These are phyloP conservation scores for Gastrophysa polygoni DNA, from an alignment of 2,888 invertebrate species.

Conservation along the genomic window DNA sequence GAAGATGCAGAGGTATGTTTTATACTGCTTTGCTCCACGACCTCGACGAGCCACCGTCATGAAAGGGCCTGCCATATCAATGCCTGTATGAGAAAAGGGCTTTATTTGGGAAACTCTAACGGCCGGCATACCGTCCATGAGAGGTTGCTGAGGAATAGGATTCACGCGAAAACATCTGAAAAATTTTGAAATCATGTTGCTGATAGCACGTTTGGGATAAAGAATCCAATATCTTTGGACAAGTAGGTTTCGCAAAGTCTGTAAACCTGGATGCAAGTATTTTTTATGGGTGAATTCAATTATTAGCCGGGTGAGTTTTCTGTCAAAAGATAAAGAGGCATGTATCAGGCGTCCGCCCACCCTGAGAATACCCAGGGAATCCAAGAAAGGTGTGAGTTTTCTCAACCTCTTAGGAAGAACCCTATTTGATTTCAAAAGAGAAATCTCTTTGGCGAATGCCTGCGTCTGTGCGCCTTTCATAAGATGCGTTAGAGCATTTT, in stretches of 20 bases:
- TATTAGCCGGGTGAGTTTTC: no score
- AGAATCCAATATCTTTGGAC: not conserved
- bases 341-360: conserved; percentile 13
- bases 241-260: not conserved
- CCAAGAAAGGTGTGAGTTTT: conserved; percentile 16
- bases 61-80: not conserved
- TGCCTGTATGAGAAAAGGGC: no score
- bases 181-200: not conserved
- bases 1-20: not conserved
- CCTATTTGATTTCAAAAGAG: not conserved
- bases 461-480: no score
- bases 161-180: not conserved
- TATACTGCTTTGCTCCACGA: not conserved
- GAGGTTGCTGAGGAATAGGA: no score
- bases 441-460: not conserved
- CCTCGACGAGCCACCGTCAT: not conserved
- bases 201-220: not conserved
- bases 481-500: not conserved
- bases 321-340: not conserved
- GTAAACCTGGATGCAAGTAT: not conserved
- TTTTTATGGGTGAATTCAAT: no score
- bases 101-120: not conserved
- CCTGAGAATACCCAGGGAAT: conserved; percentile 12
- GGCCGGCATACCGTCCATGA: not conserved
- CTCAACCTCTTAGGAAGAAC: not conserved